Evolutionary conservation across 2,797 vertebrate species (phyloP).

Genomic region (Coluber constrictor): DNA sequence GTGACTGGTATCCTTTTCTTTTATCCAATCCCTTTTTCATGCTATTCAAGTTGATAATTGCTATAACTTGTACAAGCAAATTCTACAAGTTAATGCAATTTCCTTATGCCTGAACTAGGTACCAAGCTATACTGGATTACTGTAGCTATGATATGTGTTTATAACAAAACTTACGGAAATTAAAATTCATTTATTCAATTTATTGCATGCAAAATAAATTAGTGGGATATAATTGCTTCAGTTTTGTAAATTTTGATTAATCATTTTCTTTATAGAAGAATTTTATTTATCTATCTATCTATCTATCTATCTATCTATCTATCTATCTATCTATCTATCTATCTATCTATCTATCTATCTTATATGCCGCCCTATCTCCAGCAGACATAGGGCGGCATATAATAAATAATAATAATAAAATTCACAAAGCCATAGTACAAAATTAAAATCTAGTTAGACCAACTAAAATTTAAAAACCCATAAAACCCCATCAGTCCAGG

Average conservation of each 20-base stretch:
- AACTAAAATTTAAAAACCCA: too few relatives aligned
- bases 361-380: too few relatives aligned
- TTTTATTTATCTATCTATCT: not conserved
- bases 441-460: too few relatives aligned
- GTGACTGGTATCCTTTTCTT: not conserved
- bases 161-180: not conserved
- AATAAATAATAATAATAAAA: too few relatives aligned
- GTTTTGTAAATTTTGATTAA: not conserved
- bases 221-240: not conserved
- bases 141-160: not conserved
- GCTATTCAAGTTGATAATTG: not conserved
- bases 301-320: too few relatives aligned
- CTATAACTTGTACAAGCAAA: not conserved
- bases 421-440: too few relatives aligned
- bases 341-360: too few relatives aligned
- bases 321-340: too few relatives aligned
- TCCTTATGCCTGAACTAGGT: not conserved
- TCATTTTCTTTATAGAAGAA: constrained; percentile 12
- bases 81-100: not conserved
- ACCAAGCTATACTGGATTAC: not conserved
- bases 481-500: too few relatives aligned
- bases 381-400: too few relatives aligned
- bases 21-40: not conserved
- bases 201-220: constrained; percentile 5
- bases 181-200: not conserved